Evolutionary conservation across 1,140 invertebrate genomes (phyloP), one percentile per base, ranked within the genome.

Genomic region (Drosophila paulistorum): DNA sequence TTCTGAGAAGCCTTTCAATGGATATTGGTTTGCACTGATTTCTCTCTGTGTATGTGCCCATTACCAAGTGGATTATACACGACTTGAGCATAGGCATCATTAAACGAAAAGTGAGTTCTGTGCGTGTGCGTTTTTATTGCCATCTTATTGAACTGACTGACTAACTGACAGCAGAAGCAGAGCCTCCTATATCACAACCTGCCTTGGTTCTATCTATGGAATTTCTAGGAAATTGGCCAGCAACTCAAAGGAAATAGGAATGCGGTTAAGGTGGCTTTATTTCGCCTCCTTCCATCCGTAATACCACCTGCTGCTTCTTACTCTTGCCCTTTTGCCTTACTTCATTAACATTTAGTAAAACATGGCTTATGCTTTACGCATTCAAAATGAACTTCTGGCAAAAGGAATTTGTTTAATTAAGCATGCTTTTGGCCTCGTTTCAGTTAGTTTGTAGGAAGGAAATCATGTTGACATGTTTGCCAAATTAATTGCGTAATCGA

Each of bases 331-430:
- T 30, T 33, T 69, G 14, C 23, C 74, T 57, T 55, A 70, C 66
- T 65, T 80, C 72, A 80, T 81, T 76, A 81, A 51, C 73, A 68
- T 76, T 75, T 65, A 60, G 65, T 41, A 64, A 76, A 71, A 51
- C 61, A 39, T 77, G 60, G 64, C 68, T 42, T 55, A 33, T 68
- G 61, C 59, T 14, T 37, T 39, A 30, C 59, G 74, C 68, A 84
- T 84, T 68, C 70, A 65, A 83, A 76, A 63, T 75, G 54, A 77
- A 72, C 59, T 59, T 51, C 39, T 57, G 66, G 41, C 57, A 61
- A 30, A 17, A 57, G 83, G 84, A 86, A 86, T 86, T 86, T 77
- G 67, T 87, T 82, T 87, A 87, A 87, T 86, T 87, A 79, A 83
- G 73, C 83, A 65, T 74, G 64, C 62, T 65, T 70, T n/a, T 55